These are phyloP conservation scores for Eospalax fontanierii DNA, from an alignment of 2,797 vertebrate species.

Conservation along the genomic window DNA sequence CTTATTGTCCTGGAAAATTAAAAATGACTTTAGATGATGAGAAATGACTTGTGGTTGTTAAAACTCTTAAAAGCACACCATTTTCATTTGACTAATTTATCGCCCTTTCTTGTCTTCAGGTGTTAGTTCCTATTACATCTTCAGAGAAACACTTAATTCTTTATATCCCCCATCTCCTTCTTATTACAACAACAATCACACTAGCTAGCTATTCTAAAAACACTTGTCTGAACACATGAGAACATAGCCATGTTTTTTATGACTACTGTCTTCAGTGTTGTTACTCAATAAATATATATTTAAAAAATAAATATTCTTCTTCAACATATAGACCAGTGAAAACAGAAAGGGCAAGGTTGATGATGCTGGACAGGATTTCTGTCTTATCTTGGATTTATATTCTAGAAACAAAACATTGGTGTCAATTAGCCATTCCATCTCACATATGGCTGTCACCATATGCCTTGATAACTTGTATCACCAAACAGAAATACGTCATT, in stretches of 20 bases:
- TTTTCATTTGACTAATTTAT: background rate
- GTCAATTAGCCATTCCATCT: conserved; percentile 47
- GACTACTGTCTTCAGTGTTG: background rate
- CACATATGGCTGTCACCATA: conserved; percentile 58
- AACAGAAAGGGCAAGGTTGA: background rate
- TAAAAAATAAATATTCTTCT: background rate
- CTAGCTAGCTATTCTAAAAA: background rate
- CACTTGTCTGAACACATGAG: background rate
- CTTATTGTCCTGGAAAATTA: conserved; percentile 5
- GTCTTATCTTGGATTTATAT: conserved; percentile 67
- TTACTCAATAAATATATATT: background rate
- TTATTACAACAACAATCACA: background rate
- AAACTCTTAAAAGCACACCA: background rate
- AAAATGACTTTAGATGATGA: background rate
- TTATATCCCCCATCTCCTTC: background rate
- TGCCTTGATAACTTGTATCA: conserved; percentile 51
- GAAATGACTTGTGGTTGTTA: background rate
- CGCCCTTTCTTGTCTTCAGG: background rate
- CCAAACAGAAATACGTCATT: conserved; percentile 6
- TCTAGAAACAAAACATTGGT: conserved; percentile 50
- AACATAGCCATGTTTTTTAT: background rate
- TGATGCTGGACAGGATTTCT: conserved; percentile 51
- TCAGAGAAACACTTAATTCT: background rate
- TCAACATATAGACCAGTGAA: background rate
- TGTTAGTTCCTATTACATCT: background rate